Percentiles rank a stretch among this genome's conserved stretches.
Conservation (phyloP, 2,113 vertebrate genomes). For the Muntiacus muntjak region DNA sequence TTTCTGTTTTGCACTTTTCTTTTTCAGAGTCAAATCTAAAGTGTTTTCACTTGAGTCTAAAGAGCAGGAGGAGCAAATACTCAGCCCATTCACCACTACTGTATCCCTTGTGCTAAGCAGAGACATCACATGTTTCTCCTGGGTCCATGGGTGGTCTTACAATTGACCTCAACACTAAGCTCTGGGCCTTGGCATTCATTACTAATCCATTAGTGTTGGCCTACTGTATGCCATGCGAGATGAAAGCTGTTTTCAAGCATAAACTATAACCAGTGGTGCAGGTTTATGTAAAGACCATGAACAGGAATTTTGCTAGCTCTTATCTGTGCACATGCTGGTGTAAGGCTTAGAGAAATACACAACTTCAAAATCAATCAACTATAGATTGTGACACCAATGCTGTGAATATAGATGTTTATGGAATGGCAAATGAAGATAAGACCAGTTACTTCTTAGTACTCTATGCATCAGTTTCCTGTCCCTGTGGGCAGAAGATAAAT, state of each 20-base stretch:
- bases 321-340: slow-evolving; percentile 7
- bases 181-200: background rate
- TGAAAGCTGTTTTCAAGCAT: background rate
- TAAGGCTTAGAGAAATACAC: slow-evolving; percentile 11
- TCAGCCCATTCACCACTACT: background rate
- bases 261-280: background rate
- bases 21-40: background rate
- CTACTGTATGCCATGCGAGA: background rate
- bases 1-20: background rate
- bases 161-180: background rate
- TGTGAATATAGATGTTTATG: slow-evolving; percentile 66
- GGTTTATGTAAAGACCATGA: background rate
- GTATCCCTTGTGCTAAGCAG: background rate
- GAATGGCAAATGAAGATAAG: slow-evolving; percentile 62
- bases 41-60: background rate
- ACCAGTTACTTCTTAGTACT: slow-evolving; percentile 42
- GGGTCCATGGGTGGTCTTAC: background rate
- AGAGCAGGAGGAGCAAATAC: background rate
- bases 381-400: slow-evolving; percentile 55
- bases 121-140: background rate
- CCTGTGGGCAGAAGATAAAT: slow-evolving; percentile 64
- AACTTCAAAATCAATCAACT: slow-evolving; percentile 63
- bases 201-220: background rate
- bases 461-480: slow-evolving; percentile 22
- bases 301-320: slow-evolving; percentile 8